Evolutionary conservation across 2,113 vertebrate genomes (phyloP).

Genomic region (Rhabdomys dilectus): DNA sequence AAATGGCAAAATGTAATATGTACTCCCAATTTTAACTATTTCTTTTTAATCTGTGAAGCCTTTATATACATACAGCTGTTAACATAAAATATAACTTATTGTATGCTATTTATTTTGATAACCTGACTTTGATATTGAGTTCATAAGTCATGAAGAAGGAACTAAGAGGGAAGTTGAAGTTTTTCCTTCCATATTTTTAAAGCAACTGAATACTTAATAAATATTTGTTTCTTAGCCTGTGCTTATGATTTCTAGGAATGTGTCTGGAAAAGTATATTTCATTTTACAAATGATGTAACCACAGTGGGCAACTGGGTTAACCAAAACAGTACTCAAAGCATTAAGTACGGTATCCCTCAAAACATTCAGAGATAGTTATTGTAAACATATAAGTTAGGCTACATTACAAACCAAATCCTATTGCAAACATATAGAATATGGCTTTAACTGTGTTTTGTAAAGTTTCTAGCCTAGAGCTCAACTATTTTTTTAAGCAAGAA

Average conservation of each 20-base stretch:
- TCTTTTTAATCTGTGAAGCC: background rate
- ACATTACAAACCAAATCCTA: background rate
- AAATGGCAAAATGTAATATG: background rate
- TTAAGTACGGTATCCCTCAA: background rate
- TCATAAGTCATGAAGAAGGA: background rate
- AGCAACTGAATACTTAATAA: background rate
- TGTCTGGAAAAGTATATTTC: background rate
- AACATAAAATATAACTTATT: background rate
- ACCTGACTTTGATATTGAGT: background rate
- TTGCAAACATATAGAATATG: background rate
- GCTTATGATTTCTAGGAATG: background rate
- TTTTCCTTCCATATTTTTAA: background rate
- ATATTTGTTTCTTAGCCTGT: background rate
- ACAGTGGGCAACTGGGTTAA: background rate
- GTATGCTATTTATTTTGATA: background rate
- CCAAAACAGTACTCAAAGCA: background rate
- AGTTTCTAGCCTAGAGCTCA: background rate
- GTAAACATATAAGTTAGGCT: background rate
- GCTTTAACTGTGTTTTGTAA: background rate
- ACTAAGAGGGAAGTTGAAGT: background rate
- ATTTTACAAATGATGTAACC: background rate
- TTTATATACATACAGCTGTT: background rate
- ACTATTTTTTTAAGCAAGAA: conserved; percentile 25
- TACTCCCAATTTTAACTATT: background rate
- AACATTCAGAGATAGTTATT: background rate